Base-by-base conservation (phyloP, 1,140 invertebrate species). In the Notospermus geniculatus region DNA sequence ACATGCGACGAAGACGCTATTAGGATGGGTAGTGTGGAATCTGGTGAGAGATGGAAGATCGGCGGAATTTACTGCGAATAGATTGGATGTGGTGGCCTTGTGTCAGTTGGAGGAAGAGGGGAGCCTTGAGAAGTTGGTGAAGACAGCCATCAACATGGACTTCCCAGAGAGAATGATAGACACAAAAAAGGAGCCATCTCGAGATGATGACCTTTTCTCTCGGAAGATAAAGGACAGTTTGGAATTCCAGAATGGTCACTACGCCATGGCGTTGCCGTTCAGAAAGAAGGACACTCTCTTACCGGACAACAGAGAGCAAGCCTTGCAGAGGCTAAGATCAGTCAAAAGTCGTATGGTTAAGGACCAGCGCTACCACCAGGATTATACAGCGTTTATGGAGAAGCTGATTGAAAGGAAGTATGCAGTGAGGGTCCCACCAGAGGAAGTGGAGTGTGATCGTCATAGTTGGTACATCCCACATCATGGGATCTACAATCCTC, bases 381-480 rank as follows among this genome's bases (percentile, higher is more conserved):
- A 66, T 22, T 63, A 63, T 39, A 57, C 25, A 11, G 39, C 43
- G 11, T 67, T 64, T 32, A 60, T 61, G 55, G 22, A 41, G 2
- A 66, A 46, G 2, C 15, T 59, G 0, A n/a, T 66, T 43, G 61
- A 63, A n/a, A 63, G 54, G 39, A 43, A 46, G 2, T 57, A 63
- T 52, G 61, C 54, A 0, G 61, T 63, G 32, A 32, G 15, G 41
- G 60, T 63, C 25, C 55, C 58, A 32, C 15, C 23, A 5, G 54
- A n/a, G 13, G 23, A 55, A n/a, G n/a, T n/a, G n/a, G n/a, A n/a
- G n/a, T n/a, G n/a, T n/a, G n/a, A n/a, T n/a, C 55, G 63, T n/a
- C n/a, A 55, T 17, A 58, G 59, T 7, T 70, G 62, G 65, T 66
- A 68, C 45, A 53, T 67, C 25, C 63, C 66, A 0, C 63, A 70